A percentile compares a stretch with the other conserved stretches of the same genome.
Evolutionary conservation across 2,797 vertebrate genomes (phyloP).

Genomic region (Hypotaenidia okinawae): DNA sequence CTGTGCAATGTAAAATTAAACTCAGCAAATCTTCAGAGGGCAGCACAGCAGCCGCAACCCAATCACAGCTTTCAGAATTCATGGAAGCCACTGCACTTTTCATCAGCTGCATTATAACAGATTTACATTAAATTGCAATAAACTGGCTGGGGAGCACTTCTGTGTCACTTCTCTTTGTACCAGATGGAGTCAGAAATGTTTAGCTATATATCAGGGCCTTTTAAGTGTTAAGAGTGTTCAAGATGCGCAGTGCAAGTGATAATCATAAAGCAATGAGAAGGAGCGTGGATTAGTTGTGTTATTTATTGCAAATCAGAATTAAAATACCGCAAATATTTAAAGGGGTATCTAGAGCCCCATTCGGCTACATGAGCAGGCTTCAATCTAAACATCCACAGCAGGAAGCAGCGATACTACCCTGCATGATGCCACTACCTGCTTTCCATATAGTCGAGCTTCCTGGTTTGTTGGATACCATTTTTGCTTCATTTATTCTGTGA

Average conservation of each 20-base stretch:
- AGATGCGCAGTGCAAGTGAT: neutral
- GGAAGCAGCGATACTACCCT: neutral
- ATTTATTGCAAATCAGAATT: slow-evolving; percentile 34
- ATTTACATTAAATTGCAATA: slow-evolving; percentile 65
- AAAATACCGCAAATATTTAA: slow-evolving; percentile 38
- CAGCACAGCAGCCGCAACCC: neutral
- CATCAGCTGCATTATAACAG: slow-evolving; percentile 52
- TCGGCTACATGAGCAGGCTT: neutral
- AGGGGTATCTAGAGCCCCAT: neutral
- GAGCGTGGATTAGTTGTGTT: neutral
- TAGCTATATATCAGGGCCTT: slow-evolving; percentile 47
- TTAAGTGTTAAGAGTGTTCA: slow-evolving; percentile 37
- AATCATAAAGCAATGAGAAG: slow-evolving; percentile 21
- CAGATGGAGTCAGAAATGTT: slow-evolving; percentile 61
- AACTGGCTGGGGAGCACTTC: slow-evolving; percentile 51
- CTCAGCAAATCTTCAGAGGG: slow-evolving; percentile 36
- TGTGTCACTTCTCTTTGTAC: slow-evolving; percentile 47
- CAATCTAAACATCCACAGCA: neutral
- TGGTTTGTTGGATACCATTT: neutral
- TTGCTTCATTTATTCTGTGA: neutral
- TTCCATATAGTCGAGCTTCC: neutral
- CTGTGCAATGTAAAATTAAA: slow-evolving; percentile 39
- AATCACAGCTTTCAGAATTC: slow-evolving; percentile 17
- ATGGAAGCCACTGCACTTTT: slow-evolving; percentile 6
- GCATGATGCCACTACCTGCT: neutral